Evolutionary conservation across 2,113 vertebrate genomes (phyloP), one percentile per base, ranked within the genome.

Genomic region (Lycaon pictus): DNA sequence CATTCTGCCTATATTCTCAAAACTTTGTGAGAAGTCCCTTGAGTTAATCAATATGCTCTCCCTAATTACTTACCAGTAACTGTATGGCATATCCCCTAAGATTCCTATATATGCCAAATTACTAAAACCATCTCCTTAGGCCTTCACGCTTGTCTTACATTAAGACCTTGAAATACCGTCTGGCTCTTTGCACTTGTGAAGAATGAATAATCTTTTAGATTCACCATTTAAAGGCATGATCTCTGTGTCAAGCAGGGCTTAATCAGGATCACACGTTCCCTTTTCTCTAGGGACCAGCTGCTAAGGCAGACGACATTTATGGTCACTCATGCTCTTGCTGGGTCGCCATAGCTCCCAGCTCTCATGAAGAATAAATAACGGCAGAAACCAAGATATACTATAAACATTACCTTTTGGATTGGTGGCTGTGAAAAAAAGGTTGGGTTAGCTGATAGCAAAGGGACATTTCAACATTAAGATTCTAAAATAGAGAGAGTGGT

Each of bases 401-500:
- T 74, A 95, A 96, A 79, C n/a, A 92, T 53, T 90, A 67, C 13
- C 27, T 93, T 93, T 23, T 74, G 9, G 27, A 81, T 23, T 10
- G 43, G 20, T 63, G 13, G n/a, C 25, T 93, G 29, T 95, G 79
- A 79, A 94, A 86, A 93, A 29, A 63, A 84, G 86, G 83, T 0
- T 69, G 48, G 37, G 25, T 29, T 83, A 81, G 71, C 72, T 76
- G 74, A 74, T 29, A 63, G 53, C 17, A 90, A 85, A 93, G 51
- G 63, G 32, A 67, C 55, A 79, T 88, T 92, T 93, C 80, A 92
- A 95, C 29, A 95, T 63, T 37, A 88, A 71, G 62, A 88, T 84
- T 95, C 65, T 92, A 80, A 95, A 95, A 71, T 91, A 51, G 92
- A 91, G 71, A 96, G 20, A 85, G 7, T 88, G 37, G 53, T 60